Percentiles rank a stretch among this genome's conserved stretches.
Conservation (phyloP, 2,888 invertebrate species). For the Gastracanthus pulcherrimus region DNA sequence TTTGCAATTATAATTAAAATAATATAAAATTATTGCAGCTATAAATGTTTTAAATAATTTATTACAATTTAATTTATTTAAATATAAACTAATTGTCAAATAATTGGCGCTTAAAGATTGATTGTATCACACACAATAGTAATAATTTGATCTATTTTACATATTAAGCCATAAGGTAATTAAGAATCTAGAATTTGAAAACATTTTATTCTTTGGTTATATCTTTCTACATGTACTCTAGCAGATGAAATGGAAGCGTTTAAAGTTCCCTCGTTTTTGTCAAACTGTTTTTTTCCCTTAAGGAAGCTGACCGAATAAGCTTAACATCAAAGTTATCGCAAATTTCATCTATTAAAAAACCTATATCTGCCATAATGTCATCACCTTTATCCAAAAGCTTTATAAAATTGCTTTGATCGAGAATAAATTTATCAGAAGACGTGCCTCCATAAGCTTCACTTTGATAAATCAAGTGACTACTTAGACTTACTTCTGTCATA, state of each 20-base stretch:
- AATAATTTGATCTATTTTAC: slow-evolving; percentile 11
- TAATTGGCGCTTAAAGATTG: no score
- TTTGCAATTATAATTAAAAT: no score
- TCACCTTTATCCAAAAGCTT: slow-evolving; percentile 46
- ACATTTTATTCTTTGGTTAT: slow-evolving; percentile 50
- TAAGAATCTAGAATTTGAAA: slow-evolving; percentile 30
- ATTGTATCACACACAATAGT: slow-evolving; percentile 11
- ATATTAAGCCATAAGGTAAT: background rate
- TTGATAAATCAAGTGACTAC: slow-evolving; percentile 63
- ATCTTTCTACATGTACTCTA: slow-evolving; percentile 54
- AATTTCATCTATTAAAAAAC: slow-evolving; percentile 55
- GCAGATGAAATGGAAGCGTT: slow-evolving; percentile 47
- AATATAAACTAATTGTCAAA: no score
- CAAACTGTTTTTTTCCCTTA: slow-evolving; percentile 57
- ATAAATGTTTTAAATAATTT: no score
- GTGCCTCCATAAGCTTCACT: slow-evolving; percentile 60
- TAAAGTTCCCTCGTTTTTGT: slow-evolving; percentile 43
- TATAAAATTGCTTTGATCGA: slow-evolving; percentile 52
- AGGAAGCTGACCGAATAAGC: slow-evolving; percentile 52
- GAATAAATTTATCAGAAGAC: slow-evolving; percentile 48
- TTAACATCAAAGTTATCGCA: slow-evolving; percentile 42
- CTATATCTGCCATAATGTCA: slow-evolving; percentile 56
- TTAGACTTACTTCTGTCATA: slow-evolving; percentile 64
- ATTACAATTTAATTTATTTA: no score
- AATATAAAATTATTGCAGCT: no score